Evolutionary conservation across 2,113 vertebrate genomes (phyloP), one percentile per base, ranked within the genome.

Genomic region (Microcebus jonahi): DNA sequence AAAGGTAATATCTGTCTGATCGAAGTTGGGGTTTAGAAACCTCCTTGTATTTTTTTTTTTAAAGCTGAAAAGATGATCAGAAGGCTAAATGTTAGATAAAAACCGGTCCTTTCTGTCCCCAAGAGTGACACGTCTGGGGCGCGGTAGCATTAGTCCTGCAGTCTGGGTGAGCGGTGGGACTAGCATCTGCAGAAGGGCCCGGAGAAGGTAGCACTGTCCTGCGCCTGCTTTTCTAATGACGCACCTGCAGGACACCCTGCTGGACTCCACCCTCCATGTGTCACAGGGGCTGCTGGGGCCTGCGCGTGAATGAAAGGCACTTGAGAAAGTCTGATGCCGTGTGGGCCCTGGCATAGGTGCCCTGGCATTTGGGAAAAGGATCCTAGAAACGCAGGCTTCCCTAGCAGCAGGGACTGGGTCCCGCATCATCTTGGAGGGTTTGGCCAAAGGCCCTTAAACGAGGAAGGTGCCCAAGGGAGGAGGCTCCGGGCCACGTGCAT

Each of bases 101-200:
- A n/a, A 55, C 31, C 27, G 50, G 31, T 53, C 31, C 13, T 83
- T 31, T 31, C 29, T 77, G 36, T 70, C 82, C 93, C 27, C 7
- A 29, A 48, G 65, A 59, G 6, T 15, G 8, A 21, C 53, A 27
- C 6, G 17, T 82, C 53, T 91, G 57, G 76, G 55, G 34, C n/a
- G 3, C 4, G 68, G 48, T 61, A 15, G 34, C 0, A 0, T 21
- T 18, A 45, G 31, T 25, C 13, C 0, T 0, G 23, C 36, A 2
- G 11, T 34, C 55, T 63, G 31, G 21, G 15, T 14, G 21, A 88
- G 27, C 6, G 45, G 11, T 0, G 23, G 67, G 13, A 6, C 4
- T 4, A 1, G 10, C 7, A 21, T 45, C 48, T 17, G 6, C 12
- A 34, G 67, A 63, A 21, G 13, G 63, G 27, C 20, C 42, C 29